Evolutionary conservation across 2,888 invertebrate genomes (phyloP).

Genomic region (Cephus runcator): DNA sequence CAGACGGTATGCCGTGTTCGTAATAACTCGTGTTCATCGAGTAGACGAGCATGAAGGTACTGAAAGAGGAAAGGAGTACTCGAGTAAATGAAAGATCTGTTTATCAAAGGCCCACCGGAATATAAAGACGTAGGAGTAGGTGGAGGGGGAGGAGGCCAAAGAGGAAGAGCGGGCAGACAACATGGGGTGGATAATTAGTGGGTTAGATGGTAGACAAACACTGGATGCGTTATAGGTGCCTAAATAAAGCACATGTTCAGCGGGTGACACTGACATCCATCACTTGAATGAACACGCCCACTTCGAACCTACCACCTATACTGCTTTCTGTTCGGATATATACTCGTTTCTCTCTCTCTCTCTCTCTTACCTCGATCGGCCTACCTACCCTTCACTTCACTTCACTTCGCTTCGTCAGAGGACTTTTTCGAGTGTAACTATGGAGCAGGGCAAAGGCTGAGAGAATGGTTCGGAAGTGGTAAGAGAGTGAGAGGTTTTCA

Average conservation of each 20-base stretch:
- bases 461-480: background rate
- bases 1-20: background rate
- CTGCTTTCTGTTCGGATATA: background rate
- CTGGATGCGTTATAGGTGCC: constrained; percentile 42
- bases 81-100: background rate
- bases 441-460: background rate
- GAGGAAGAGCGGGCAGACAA: constrained; percentile 5
- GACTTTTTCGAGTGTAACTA: background rate
- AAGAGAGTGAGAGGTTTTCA: background rate
- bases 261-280: constrained; percentile 62
- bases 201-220: constrained; percentile 58
- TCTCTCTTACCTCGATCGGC: background rate
- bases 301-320: constrained; percentile 19
- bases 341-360: background rate
- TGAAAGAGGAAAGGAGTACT: background rate
- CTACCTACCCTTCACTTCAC: background rate
- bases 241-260: constrained; percentile 58
- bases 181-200: constrained; percentile 54
- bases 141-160: background rate
- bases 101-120: background rate
- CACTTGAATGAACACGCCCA: constrained; percentile 48
- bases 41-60: background rate
- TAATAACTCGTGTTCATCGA: background rate
- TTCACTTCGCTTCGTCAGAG: background rate
- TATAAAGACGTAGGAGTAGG: background rate